These are phyloP conservation scores for Mobula hypostoma DNA, from an alignment of 2,113 vertebrate genomes.

Conservation along the genomic window DNA sequence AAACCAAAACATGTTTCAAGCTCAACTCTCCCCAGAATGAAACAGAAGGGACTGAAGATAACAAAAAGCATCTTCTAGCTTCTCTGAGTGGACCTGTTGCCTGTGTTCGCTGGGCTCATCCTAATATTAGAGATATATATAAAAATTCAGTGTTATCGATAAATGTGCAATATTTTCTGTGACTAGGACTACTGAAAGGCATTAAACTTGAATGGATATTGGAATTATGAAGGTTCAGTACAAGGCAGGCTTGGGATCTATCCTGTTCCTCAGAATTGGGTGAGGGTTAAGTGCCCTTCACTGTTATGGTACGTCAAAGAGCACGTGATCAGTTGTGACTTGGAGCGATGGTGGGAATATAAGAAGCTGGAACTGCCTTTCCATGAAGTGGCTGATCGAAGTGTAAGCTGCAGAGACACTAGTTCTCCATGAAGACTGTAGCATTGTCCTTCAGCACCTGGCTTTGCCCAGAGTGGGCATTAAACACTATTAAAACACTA, in stretches of 20 bases:
- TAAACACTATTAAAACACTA: not conserved
- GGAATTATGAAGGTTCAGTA: not conserved
- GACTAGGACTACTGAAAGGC: not conserved
- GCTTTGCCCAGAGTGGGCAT: not conserved
- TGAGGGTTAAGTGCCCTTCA: not conserved
- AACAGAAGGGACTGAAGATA: constrained; percentile 93
- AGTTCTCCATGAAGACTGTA: not conserved
- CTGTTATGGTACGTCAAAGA: not conserved
- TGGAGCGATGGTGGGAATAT: not conserved
- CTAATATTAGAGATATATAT: not conserved
- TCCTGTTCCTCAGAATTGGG: not conserved
- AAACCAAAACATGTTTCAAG: constrained; percentile 83
- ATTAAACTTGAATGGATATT: not conserved
- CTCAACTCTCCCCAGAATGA: constrained; percentile 91
- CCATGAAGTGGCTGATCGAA: too few relatives aligned
- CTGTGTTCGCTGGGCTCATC: not conserved
- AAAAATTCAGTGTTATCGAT: constrained; percentile 16
- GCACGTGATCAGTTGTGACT: not conserved
- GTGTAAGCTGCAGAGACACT: not conserved
- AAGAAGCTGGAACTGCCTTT: not conserved
- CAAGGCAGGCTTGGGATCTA: not conserved
- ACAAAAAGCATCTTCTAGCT: constrained; percentile 95
- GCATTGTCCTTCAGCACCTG: not conserved
- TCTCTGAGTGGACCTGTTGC: not conserved
- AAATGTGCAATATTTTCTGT: constrained; percentile 31